These are phyloP conservation scores for Cryptocephalus primarius DNA, from an alignment of 2,888 invertebrate genomes.

Conservation along the genomic window DNA sequence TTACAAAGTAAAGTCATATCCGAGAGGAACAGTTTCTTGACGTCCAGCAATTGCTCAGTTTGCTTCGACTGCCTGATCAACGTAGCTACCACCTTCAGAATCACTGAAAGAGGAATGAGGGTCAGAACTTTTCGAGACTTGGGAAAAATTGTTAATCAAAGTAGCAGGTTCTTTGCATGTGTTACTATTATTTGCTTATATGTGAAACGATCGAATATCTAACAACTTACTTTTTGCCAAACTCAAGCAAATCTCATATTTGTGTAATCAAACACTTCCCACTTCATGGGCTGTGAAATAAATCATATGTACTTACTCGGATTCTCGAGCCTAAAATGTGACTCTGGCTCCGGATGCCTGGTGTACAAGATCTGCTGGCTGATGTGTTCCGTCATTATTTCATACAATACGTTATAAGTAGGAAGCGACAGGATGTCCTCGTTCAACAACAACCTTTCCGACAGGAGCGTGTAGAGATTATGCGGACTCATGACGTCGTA, in stretches of 20 bases:
- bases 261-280: too few species aligned
- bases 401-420: constrained; percentile 97
- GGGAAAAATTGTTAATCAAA: too few species aligned
- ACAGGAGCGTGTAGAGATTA: constrained; percentile 93
- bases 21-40: constrained; percentile 91
- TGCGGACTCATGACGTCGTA: constrained; percentile 99
- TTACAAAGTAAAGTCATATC: constrained; percentile 98
- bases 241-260: too few species aligned
- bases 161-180: too few species aligned
- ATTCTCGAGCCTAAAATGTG: constrained; percentile 89
- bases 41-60: constrained; percentile 79
- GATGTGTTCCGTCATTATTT: constrained; percentile 96
- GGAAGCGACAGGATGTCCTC: constrained; percentile 85
- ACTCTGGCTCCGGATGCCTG: constrained; percentile 90
- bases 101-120: constrained; percentile 54
- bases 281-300: background rate
- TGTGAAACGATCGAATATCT: too few species aligned
- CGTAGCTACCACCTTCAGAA: constrained; percentile 96
- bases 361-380: constrained; percentile 90
- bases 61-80: constrained; percentile 94
- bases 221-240: too few species aligned
- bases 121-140: too few species aligned
- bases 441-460: constrained; percentile 81
- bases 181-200: too few species aligned
- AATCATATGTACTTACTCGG: constrained; percentile 59